These are phyloP conservation scores for Drepana falcataria DNA, from an alignment of 2,888 invertebrate species.

Conservation along the genomic window DNA sequence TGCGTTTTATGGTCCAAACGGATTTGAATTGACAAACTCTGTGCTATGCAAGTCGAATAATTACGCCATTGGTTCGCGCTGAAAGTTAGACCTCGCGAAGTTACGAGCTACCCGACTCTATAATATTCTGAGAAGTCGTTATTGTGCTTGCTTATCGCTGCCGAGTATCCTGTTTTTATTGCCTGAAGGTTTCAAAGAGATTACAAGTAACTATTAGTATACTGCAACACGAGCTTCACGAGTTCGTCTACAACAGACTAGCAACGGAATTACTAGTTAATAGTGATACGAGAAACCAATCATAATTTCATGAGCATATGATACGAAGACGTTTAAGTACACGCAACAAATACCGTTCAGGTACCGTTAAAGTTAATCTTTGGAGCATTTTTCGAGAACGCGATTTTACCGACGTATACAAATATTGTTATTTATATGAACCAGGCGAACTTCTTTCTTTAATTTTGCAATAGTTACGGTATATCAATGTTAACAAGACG, in stretches of 20 bases:
- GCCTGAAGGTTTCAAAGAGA: slow-evolving; percentile 13
- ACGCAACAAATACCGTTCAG: too few relatives aligned
- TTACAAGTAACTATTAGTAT: slow-evolving; percentile 7
- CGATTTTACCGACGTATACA: too few relatives aligned
- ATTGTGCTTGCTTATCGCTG: slow-evolving; percentile 20
- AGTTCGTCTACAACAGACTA: neutral
- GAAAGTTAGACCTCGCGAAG: slow-evolving; percentile 16
- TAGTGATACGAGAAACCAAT: too few relatives aligned
- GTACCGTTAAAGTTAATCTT: too few relatives aligned
- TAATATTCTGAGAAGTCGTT: slow-evolving; percentile 37
- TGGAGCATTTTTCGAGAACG: too few relatives aligned
- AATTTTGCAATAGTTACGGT: too few relatives aligned
- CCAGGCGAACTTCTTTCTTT: too few relatives aligned
- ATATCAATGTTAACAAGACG: too few relatives aligned
- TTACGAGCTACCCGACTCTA: slow-evolving; percentile 31
- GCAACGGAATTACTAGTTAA: too few relatives aligned
- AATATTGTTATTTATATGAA: too few relatives aligned
- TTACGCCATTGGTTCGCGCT: neutral
- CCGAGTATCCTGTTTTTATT: slow-evolving; percentile 33
- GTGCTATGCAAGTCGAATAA: neutral
- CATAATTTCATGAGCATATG: too few relatives aligned
- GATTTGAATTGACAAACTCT: neutral
- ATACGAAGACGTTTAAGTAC: too few relatives aligned
- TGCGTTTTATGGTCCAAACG: neutral
- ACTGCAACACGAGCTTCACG: neutral